These are phyloP conservation scores for Pangasius sanitwongsei DNA, from an alignment of 2,797 vertebrate species.

Conservation along the genomic window DNA sequence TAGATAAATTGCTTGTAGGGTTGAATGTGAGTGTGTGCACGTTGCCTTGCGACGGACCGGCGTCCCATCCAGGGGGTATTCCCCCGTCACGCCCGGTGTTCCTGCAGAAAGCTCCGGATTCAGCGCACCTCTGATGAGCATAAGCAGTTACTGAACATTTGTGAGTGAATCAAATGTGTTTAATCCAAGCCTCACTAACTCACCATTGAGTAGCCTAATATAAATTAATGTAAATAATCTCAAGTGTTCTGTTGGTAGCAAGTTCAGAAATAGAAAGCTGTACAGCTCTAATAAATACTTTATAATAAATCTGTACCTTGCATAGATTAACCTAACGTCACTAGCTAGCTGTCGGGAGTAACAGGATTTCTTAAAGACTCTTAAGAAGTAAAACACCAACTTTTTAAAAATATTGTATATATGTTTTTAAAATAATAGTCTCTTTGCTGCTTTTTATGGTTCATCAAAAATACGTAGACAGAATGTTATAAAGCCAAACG, in stretches of 20 bases:
- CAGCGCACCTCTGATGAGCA: background rate
- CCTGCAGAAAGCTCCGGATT: background rate
- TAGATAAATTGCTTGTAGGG: background rate
- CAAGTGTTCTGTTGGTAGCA: too few relatives aligned
- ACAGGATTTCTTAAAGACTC: background rate
- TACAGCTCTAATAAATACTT: background rate
- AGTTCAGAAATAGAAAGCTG: background rate
- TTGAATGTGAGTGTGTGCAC: background rate
- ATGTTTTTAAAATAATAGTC: too few relatives aligned
- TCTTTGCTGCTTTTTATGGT: background rate
- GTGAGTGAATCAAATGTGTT: background rate
- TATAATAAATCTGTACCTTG: background rate
- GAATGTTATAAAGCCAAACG: background rate
- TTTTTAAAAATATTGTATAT: too few relatives aligned
- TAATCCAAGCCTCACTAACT: background rate
- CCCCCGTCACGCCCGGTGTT: background rate
- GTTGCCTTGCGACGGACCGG: background rate
- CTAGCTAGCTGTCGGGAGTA: too few relatives aligned
- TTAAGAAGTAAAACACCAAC: background rate
- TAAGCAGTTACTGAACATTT: background rate
- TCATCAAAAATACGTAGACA: background rate
- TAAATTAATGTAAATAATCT: background rate
- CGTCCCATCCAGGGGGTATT: background rate
- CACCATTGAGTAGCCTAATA: background rate
- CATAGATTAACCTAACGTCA: background rate